Evolutionary conservation across 1,140 invertebrate species (phyloP).

Genomic region (Lordiphosa mommai): DNA sequence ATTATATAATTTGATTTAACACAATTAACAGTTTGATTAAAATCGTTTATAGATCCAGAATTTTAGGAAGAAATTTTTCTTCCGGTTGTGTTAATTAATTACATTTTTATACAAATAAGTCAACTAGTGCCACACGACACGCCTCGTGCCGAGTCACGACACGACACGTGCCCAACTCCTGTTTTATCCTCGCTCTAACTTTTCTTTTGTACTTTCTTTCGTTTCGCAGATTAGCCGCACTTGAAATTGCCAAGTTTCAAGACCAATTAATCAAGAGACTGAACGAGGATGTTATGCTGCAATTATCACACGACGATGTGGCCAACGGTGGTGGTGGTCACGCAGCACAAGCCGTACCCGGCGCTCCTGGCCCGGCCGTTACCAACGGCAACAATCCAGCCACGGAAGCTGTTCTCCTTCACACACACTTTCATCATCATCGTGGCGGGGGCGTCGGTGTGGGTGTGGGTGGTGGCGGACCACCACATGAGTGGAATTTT

Average conservation of each 20-base stretch:
- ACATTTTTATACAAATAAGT: no score
- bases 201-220: neutral
- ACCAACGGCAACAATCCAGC: constrained; percentile 72
- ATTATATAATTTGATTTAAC: no score
- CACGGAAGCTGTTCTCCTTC: constrained; percentile 80
- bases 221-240: constrained; percentile 83
- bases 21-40: no score
- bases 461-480: constrained; percentile 54
- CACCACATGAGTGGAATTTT: constrained; percentile 93
- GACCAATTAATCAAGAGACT: constrained; percentile 90
- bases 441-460: constrained; percentile 80
- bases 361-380: constrained; percentile 9
- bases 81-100: no score
- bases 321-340: constrained; percentile 33
- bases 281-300: constrained; percentile 85
- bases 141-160: no score
- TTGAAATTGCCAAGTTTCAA: constrained; percentile 94
- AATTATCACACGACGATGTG: constrained; percentile 78
- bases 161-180: neutral
- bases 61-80: no score
- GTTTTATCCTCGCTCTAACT: neutral
- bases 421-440: constrained; percentile 60
- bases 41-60: no score
- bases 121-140: no score
- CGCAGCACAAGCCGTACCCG: constrained; percentile 78